Percentiles rank a stretch among this genome's conserved stretches.
Conservation (phyloP, 2,113 vertebrate genomes). For the Boleophthalmus pectinirostris region DNA sequence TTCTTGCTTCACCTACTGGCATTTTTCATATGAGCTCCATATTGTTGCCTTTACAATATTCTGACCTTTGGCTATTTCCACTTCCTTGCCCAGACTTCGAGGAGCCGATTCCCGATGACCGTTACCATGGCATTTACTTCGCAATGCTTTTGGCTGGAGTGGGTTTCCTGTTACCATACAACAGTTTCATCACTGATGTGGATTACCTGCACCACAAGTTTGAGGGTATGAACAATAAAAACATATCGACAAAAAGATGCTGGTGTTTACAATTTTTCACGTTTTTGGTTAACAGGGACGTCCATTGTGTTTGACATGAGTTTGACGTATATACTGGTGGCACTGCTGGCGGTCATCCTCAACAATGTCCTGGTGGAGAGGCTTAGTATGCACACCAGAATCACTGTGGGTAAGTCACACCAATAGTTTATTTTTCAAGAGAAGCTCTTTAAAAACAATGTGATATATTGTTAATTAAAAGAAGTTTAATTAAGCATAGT, state of each 20-base stretch:
- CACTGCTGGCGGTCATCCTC: conserved; percentile 90
- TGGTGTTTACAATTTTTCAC: neutral
- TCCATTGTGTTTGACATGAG: conserved; percentile 98
- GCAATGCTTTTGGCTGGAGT: conserved; percentile 97
- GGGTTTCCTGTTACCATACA: conserved; percentile 97
- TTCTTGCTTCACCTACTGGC: conserved; percentile 4
- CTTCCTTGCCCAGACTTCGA: conserved; percentile 73
- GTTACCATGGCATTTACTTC: conserved; percentile 96
- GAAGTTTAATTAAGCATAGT: too few species aligned
- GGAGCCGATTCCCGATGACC: conserved; percentile 87
- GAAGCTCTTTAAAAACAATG: neutral
- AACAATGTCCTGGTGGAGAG: conserved; percentile 94
- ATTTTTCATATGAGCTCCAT: neutral
- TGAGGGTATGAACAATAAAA: conserved; percentile 76
- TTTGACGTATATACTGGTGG: conserved; percentile 95
- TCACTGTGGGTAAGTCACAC: conserved; percentile 84
- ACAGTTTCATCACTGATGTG: conserved; percentile 97
- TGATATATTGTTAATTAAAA: too few species aligned
- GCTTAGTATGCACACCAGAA: conserved; percentile 91
- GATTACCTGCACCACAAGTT: conserved; percentile 97
- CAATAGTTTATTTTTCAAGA: neutral
- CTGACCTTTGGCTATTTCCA: conserved; percentile 26
- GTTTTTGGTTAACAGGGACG: conserved; percentile 79
- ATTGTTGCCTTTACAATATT: conserved; percentile 18
- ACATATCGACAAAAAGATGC: neutral